A percentile compares a stretch with the other conserved stretches of the same genome.
These are phyloP conservation scores for Drosophila prolongata DNA, from an alignment of 2,888 invertebrate genomes.

Conservation along the genomic window DNA sequence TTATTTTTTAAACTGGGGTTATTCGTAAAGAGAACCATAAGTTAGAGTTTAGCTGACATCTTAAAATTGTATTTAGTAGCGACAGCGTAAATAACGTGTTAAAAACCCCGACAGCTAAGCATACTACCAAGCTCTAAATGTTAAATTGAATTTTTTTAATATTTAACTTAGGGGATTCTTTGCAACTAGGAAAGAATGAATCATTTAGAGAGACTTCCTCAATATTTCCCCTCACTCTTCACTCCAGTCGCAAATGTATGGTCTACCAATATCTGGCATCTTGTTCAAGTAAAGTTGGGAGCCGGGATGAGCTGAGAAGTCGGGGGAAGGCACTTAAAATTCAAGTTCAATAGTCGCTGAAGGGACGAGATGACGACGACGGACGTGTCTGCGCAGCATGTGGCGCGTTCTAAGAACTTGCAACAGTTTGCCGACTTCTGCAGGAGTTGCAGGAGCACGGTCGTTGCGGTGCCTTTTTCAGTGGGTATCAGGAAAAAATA, in stretches of 20 bases:
- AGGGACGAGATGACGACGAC: conserved; percentile 32
- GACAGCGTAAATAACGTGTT: too few species aligned
- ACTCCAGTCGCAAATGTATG: not conserved
- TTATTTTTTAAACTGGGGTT: too few species aligned
- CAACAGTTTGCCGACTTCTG: conserved; percentile 70
- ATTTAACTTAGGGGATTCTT: not conserved
- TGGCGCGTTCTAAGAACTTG: conserved; percentile 79
- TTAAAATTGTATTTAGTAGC: too few species aligned
- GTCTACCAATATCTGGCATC: conserved; percentile 19
- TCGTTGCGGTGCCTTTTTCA: not conserved
- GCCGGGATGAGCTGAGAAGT: conserved; percentile 8
- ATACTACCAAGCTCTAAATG: too few species aligned
- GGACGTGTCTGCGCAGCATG: conserved; percentile 74
- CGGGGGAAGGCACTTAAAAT: conserved; percentile 64
- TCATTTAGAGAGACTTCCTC: conserved; percentile 5
- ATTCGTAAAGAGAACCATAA: too few species aligned
- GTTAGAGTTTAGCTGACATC: too few species aligned
- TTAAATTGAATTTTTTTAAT: too few species aligned
- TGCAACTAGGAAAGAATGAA: not conserved
- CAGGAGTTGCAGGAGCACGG: conserved; percentile 22
- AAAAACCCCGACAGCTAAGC: too few species aligned
- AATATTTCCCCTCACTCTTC: not conserved
- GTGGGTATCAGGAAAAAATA: not conserved
- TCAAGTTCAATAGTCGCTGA: conserved; percentile 71
- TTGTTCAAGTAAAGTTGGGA: conserved; percentile 15